Base-by-base conservation (phyloP, 2,797 vertebrate species). In the Enteromius argenteus region DNA sequence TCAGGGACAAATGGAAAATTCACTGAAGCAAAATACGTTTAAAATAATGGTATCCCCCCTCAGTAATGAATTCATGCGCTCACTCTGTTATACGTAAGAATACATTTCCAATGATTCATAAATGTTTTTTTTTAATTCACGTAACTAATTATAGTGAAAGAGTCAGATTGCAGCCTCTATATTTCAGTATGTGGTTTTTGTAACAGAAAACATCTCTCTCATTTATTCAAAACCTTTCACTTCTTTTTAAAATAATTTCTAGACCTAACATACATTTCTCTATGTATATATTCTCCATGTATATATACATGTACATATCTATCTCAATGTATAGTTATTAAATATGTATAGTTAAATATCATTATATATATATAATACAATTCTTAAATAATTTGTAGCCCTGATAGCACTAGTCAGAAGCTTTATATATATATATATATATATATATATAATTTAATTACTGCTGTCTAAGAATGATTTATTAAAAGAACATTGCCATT, bases 1-100 rank as follows among this genome's bases (percentile, higher is more conserved):
- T 93, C 84, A 90, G 87, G 89, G 91, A 76, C 81, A 92, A 94
- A 94, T 94, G 94, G 93, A 92, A 95, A 95, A 94, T 83, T 89
- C 92, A 94, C 71, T 89, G 84, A 90, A 94, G 93, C 93, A 90
- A 91, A 92, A 91, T 90, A 89, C 87, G 19, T 88, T 89, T 91
- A 87, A 92, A 93, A 93, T 92, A 93, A 94, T 90, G 89, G 89
- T 88, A 58, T 86, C 89, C 89, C 89, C 92, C 93, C 90, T 89
- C 89, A 86, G 93, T 93, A 93, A 93, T 92, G 90, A 90, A 92
- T 91, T 91, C 92, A 92, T 94, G 94, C 93, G 89, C 90, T 91
- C 91, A 19, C 39, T 73, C 67, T 56, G 42, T 72, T 58, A 39
- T 66, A 53, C 85, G 87, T 84, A 67, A 76, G 85, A 91, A 91